Base-by-base conservation (phyloP, 1,140 invertebrate genomes). In the Drosophila takahashii region DNA sequence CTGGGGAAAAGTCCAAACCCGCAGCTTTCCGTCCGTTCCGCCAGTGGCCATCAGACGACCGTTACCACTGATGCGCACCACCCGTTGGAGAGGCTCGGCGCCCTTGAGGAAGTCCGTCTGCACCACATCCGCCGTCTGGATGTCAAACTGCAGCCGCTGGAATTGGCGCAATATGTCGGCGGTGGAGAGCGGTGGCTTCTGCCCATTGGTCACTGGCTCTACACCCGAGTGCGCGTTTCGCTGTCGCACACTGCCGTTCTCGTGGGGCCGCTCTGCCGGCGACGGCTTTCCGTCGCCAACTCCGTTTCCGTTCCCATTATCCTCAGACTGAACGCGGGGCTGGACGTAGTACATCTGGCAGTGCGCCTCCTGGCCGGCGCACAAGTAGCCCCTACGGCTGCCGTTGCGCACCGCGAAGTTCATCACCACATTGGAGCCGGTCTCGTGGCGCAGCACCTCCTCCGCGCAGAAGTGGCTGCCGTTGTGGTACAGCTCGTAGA, bases 371-470 rank as follows among this genome's bases (percentile, higher is more conserved):
- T 98, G 96, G 2, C 97, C 98, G 39, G 96, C 97, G 18, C 96
- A 96, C n/a, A 98, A 92, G 91, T 96, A 96, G 8, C 95, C 95
- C 77, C 95, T 94, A 77, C 95, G 95, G 0, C 93, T 94, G 92
- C 95, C 94, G 80, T 94, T 95, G 22, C 93, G 93, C 10, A 95
- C 94, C 8, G 96, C 94, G 92, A 96, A 97, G 83, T 98, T 98
- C 98, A 98, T 98, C 0, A 98, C 96, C 44, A 98, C 97, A 90
- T 95, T 96, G 2, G 95, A 94, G 4, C 97, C 97, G 11, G 97
- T 98, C 92, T 98, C 96, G 92, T 98, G 96, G 62, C 97, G 94
- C 78, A 96, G 95, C 15, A 98, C 95, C 93, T 98, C 97, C 92
- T 97, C 95, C 0, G 97, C 96, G 42, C 96, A 93, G 89, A 97